These are phyloP conservation scores for Drosophila tripunctata DNA, from an alignment of 2,888 invertebrate species.

Conservation along the genomic window DNA sequence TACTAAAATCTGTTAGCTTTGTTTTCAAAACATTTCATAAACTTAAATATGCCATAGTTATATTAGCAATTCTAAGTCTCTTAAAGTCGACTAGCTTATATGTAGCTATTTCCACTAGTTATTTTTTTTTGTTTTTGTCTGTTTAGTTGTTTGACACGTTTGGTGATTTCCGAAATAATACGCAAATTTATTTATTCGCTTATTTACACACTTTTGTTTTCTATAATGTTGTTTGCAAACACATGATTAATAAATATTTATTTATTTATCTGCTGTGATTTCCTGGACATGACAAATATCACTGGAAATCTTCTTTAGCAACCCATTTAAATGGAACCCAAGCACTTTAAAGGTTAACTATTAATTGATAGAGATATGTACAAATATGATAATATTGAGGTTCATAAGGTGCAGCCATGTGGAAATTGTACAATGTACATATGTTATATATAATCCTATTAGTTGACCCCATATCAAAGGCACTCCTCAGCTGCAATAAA, in stretches of 20 bases:
- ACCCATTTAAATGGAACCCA: background rate
- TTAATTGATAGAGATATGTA: conserved; percentile 23
- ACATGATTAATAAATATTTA: conserved; percentile 3
- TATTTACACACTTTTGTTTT: conserved; percentile 34
- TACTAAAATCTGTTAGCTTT: too few relatives aligned
- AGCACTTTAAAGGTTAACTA: conserved; percentile 17
- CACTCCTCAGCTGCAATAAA: background rate
- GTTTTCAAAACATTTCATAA: too few relatives aligned
- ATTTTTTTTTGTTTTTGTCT: conserved; percentile 9
- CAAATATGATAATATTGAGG: background rate
- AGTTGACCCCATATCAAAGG: background rate
- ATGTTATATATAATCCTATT: background rate
- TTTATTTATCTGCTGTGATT: background rate
- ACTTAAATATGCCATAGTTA: too few relatives aligned
- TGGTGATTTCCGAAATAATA: conserved; percentile 32
- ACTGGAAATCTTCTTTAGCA: background rate
- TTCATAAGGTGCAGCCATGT: conserved; percentile 39
- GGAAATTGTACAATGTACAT: conserved; percentile 14
- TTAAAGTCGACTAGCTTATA: too few relatives aligned
- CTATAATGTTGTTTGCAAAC: conserved; percentile 22
- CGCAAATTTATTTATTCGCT: conserved; percentile 25
- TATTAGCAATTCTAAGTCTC: too few relatives aligned
- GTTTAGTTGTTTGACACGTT: conserved; percentile 69
- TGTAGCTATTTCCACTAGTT: too few relatives aligned
- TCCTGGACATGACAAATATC: background rate